Evolutionary conservation across 2,113 vertebrate genomes (phyloP).

Genomic region (Ariopsis seemanni): DNA sequence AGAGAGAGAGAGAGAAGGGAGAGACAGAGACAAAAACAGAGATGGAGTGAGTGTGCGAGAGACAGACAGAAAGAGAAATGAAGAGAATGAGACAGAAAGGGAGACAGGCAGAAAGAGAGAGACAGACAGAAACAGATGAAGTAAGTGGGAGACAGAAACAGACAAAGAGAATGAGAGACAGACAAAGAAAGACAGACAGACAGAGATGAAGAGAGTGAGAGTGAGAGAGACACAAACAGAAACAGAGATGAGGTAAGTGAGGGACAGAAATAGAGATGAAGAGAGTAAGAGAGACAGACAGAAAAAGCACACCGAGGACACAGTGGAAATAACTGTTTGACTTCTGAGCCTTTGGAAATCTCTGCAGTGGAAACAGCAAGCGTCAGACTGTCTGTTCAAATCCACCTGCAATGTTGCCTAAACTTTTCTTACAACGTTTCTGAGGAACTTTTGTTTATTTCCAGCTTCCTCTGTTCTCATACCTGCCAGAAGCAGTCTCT

Average conservation of each 20-base stretch:
- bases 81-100: neutral
- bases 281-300: neutral
- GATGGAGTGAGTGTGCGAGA: neutral
- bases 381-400: neutral
- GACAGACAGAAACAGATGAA: neutral
- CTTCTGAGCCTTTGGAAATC: neutral
- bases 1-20: neutral
- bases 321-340: neutral
- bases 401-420: neutral
- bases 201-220: neutral
- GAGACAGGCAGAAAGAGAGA: neutral
- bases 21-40: neutral
- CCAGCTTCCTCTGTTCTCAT: slow-evolving; percentile 63
- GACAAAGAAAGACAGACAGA: neutral
- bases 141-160: too few species aligned
- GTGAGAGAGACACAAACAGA: neutral
- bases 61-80: neutral
- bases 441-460: neutral
- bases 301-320: neutral
- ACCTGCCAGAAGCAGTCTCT: slow-evolving; percentile 90
- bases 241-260: neutral
- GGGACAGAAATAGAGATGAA: neutral
- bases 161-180: neutral
- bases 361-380: neutral
- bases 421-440: neutral